A percentile compares a stretch with the other conserved stretches of the same genome.
Conservation (phyloP, 2,888 invertebrate species). For the Platycnemis pennipes region DNA sequence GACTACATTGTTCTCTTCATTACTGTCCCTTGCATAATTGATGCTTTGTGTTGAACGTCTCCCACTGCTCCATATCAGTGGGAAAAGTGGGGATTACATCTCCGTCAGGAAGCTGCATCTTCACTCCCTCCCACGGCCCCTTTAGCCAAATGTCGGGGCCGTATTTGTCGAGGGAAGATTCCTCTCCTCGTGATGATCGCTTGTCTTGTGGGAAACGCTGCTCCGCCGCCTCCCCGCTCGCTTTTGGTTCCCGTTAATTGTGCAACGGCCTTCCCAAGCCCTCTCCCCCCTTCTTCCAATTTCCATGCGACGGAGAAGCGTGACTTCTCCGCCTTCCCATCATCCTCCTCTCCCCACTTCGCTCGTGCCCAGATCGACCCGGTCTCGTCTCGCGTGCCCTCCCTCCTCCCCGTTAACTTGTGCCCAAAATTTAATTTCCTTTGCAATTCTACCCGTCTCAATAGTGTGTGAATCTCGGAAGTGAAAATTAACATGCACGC, state of each 20-base stretch:
- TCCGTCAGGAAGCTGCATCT: background rate
- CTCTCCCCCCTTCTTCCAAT: background rate
- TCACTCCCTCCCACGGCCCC: background rate
- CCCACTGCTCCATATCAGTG: no score
- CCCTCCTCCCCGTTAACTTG: no score
- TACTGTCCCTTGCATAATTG: no score
- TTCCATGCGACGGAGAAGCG: background rate
- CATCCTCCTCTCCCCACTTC: background rate
- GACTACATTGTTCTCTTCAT: no score
- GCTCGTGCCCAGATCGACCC: background rate
- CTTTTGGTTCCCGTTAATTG: background rate
- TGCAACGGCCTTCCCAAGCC: background rate
- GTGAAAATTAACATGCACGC: no score
- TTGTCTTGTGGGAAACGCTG: background rate
- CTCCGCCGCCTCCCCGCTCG: background rate
- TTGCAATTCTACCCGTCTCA: no score
- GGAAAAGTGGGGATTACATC: background rate
- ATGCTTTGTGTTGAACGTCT: no score
- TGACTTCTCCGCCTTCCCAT: background rate
- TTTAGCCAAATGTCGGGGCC: background rate
- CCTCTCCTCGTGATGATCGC: background rate
- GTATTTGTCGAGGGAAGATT: background rate
- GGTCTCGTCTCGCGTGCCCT: no score
- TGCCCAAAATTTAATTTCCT: no score
- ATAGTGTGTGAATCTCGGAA: no score